Conservation (phyloP, 2,113 vertebrate species). For the Gymnogyps californianus region DNA sequence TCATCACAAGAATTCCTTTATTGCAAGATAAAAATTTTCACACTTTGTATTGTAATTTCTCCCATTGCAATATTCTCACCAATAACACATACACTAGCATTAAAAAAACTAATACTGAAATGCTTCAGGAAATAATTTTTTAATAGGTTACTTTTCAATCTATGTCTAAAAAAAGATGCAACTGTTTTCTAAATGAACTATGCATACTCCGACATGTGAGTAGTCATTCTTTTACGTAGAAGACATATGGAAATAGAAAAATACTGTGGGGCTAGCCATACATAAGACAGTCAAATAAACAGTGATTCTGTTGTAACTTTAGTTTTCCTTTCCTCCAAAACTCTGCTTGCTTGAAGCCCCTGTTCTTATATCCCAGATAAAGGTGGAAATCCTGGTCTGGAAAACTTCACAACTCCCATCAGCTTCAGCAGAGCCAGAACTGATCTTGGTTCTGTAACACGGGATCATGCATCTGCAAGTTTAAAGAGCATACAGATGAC, state of each 20-base stretch:
- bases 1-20: not conserved
- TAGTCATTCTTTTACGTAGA: not conserved
- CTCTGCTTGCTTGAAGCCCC: not conserved
- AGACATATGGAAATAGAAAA: not conserved
- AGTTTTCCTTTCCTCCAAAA: not conserved
- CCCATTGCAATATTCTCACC: fast-evolving
- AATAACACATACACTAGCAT: not conserved
- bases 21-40: not conserved
- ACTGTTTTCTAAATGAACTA: not conserved
- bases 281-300: not conserved
- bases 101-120: not conserved
- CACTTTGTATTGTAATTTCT: not conserved
- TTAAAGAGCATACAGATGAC: not conserved
- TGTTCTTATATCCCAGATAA: not conserved
- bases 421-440: not conserved
- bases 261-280: not conserved
- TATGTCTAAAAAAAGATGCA: not conserved
- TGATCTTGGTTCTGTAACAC: not conserved
- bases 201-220: not conserved
- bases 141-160: not conserved
- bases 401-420: not conserved
- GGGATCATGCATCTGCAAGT: not conserved
- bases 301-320: not conserved
- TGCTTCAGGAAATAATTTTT: not conserved
- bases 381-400: not conserved